Percentiles rank a stretch among this genome's conserved stretches.
Evolutionary conservation across 2,888 invertebrate genomes (phyloP).

Genomic region (Helicoverpa assulta): DNA sequence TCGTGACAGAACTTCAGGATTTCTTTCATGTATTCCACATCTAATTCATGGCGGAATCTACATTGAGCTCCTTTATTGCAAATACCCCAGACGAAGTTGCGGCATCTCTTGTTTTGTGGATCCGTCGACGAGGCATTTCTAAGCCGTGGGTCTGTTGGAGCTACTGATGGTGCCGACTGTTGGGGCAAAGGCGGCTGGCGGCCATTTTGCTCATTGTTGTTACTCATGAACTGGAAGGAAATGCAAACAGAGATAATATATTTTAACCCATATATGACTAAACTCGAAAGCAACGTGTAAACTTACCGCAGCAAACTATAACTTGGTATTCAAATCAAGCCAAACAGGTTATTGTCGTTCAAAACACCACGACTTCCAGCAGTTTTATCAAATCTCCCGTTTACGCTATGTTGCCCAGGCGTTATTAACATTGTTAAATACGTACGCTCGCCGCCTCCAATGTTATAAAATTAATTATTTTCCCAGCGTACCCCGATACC

Average conservation of each 20-base stretch:
- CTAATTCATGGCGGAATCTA: conserved; percentile 77
- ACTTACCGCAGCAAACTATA: neutral
- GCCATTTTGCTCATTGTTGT: conserved; percentile 72
- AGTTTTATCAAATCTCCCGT: neutral
- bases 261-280: conserved; percentile 17
- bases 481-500: no score
- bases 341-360: neutral
- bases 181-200: conserved; percentile 72
- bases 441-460: neutral
- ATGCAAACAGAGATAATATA: conserved; percentile 3
- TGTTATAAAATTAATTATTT: no score
- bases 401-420: neutral
- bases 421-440: neutral
- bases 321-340: neutral
- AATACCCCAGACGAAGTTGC: conserved; percentile 82
- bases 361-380: neutral
- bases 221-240: conserved; percentile 53
- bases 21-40: conserved; percentile 78
- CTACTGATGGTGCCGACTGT: conserved; percentile 66
- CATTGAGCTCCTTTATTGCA: conserved; percentile 78
- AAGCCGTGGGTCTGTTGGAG: conserved; percentile 65
- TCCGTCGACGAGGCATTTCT: conserved; percentile 52
- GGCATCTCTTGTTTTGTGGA: conserved; percentile 67
- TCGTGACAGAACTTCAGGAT: conserved; percentile 83
- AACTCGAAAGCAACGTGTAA: no score